Conservation (phyloP, 2,888 invertebrate species). For the Tolmerus cingulatus region DNA sequence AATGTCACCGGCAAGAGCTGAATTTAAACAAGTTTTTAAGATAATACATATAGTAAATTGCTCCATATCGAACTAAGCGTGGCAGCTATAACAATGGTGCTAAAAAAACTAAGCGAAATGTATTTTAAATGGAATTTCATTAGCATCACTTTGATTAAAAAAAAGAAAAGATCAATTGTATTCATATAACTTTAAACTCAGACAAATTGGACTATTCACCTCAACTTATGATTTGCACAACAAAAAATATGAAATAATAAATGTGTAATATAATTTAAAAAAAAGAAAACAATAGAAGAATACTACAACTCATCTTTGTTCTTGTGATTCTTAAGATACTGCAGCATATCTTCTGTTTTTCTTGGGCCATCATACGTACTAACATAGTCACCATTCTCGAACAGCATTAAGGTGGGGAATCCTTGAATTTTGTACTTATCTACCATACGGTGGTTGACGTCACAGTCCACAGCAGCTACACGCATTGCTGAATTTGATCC, state of each 20-base stretch:
- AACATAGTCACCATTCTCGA: conserved; percentile 65
- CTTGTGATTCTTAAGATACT: conserved; percentile 61
- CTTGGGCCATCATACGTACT: conserved; percentile 69
- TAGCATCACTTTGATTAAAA: background rate
- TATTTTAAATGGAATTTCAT: background rate
- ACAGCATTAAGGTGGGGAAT: conserved; percentile 75
- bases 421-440: conserved; percentile 70
- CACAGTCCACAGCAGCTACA: conserved; percentile 73
- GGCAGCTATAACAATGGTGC: background rate
- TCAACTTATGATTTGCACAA: background rate
- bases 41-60: background rate
- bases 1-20: background rate
- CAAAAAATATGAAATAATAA: background rate
- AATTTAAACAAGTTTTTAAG: background rate
- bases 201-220: background rate
- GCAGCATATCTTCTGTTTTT: conserved; percentile 66
- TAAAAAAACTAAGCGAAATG: background rate
- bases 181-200: background rate
- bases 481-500: conserved; percentile 55
- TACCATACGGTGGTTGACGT: conserved; percentile 68
- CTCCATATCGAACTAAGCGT: background rate
- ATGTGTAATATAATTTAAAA: too few relatives aligned
- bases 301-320: conserved; percentile 52
- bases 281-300: background rate
- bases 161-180: background rate